Evolutionary conservation across 2,113 vertebrate species (phyloP), one percentile per base, ranked within the genome.

Genomic region (Neolamprologus caudopunctatus): DNA sequence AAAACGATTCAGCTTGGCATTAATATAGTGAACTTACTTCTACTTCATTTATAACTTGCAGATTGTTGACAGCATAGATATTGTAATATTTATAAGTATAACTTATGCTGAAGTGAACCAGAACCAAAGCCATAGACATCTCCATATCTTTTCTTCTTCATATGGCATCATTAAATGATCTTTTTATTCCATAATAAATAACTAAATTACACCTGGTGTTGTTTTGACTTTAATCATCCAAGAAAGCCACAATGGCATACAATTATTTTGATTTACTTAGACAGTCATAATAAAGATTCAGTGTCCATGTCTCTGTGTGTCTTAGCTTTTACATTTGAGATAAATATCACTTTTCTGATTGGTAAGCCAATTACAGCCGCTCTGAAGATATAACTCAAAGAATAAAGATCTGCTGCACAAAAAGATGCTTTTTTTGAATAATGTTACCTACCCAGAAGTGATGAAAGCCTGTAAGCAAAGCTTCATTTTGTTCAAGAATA

Each of bases 21-120:
- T 47, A 78, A n/a, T 51, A 31, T 3, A 1, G 19, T 82, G 68
- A 89, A 83, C 55, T 82, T 82, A 83, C 90, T 61, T 55, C 40
- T 85, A 14, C 13, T 53, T 89, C 35, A 84, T 47, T 17, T 61
- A 8, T 68, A 73, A 63, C 80, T 71, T 35, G 28, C 79, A 91
- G 83, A 5, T 9, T 51, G 81, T 35, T 82, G 21, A 79, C 26
- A 83, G 68, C 84, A 24, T 73, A 80, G 37, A 91, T 10, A 11
- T 55, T 88, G 26, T 58, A 87, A 83, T 68, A 68, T 51, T 80
- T 81, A 53, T 75, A 47, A 9, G 50, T 58, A 26, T 28, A 19
- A 82, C 61, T 82, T 33, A 47, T 61, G 21, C 57, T 51, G 4
- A 37, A 61, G 24, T 68, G 81, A 16, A 33, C 35, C 10, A 50